Base-by-base conservation (phyloP, 2,797 vertebrate species). In the Synaphobranchus kaupii region DNA sequence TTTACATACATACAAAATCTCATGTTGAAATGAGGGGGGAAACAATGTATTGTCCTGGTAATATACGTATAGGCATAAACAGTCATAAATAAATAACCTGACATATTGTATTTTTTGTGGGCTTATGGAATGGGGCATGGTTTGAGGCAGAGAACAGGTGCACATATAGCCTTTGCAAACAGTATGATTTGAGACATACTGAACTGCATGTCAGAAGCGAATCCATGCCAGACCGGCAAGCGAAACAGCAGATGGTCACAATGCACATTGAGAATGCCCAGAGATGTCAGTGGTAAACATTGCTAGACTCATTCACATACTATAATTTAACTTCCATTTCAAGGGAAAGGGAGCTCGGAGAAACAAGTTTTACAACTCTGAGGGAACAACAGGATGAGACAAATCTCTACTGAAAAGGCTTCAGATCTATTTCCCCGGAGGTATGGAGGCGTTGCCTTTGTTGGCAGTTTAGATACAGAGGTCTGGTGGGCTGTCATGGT, bases 231-330 rank as follows among this genome's bases (percentile, higher is more conserved):
- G 78, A 48, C 44, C 25, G 47, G 78, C 73, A 44, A 76, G 73
- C 17, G 73, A 76, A 76, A 44, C 68, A 73, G 31, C 73, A 76
- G 73, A 76, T 76, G 73, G 73, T n/a, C 73, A 76, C 12, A 76
- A 3, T 76, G 73, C 73, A 76, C 73, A 39, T 28, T 44, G 34
- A 76, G 73, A 34, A 76, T 44, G 73, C 34, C 73, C 34, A 76
- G 73, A 47, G 31, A 76, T 76, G 20, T 76, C 73, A 39, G 44
- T 34, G 13, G 73, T 76, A n/a, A 76, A 76, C 39, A 71, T 10
- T 71, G 28, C 28, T 34, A 71, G n/a, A 31, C 20, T 76, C 34
- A 22, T 20, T 44, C 34, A 44, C 44, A 76, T 44, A 39, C 34
- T 44, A 76, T 76, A 17, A 76, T 76, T 76, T 44, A 34, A 39